Percentiles rank a stretch among this genome's conserved stretches.
phyloP scores from a whole-genome alignment of 2,888 invertebrate species.

The Euclidia mi region DNA sequence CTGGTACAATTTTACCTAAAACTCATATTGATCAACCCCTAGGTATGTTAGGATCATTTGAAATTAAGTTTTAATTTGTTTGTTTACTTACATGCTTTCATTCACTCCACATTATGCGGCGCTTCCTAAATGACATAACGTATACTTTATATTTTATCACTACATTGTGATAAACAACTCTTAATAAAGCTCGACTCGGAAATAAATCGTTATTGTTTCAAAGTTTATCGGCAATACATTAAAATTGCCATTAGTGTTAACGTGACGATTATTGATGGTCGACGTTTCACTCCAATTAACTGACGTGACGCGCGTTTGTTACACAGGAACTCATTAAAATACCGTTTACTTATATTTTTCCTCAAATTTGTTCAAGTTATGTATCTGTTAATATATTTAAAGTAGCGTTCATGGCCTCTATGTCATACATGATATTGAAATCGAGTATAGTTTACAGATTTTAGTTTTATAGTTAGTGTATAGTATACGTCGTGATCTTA shows the following conservation, averaged over 20 bases:
- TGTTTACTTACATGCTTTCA: conserved; percentile 9
- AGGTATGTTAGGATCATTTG: conserved; percentile 4
- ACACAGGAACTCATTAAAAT: conserved; percentile 17
- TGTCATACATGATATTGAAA: no score
- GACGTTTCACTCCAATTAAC: conserved; percentile 19
- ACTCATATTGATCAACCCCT: conserved; percentile 3
- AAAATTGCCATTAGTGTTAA: conserved; percentile 7
- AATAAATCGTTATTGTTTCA: conserved; percentile 10
- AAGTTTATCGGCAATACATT: conserved; percentile 5
- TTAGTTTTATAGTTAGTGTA: no score
- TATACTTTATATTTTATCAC: not conserved
- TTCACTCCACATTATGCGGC: not conserved
- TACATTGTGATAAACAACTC: not conserved
- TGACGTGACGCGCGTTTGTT: conserved; percentile 9
- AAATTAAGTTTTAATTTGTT: conserved; percentile 1
- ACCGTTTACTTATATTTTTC: conserved; percentile 3
- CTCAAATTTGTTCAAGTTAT: not conserved
- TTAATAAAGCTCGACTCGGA: not conserved
- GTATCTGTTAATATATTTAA: no score
- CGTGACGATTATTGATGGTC: conserved; percentile 8
- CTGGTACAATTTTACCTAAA: not conserved
- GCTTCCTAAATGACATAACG: conserved; percentile 2
- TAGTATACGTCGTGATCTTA: no score
- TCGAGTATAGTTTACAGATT: no score
- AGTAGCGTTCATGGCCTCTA: no score